phyloP scores from a whole-genome alignment of 2,113 vertebrate genomes.

The Elephantulus edwardii region DNA sequence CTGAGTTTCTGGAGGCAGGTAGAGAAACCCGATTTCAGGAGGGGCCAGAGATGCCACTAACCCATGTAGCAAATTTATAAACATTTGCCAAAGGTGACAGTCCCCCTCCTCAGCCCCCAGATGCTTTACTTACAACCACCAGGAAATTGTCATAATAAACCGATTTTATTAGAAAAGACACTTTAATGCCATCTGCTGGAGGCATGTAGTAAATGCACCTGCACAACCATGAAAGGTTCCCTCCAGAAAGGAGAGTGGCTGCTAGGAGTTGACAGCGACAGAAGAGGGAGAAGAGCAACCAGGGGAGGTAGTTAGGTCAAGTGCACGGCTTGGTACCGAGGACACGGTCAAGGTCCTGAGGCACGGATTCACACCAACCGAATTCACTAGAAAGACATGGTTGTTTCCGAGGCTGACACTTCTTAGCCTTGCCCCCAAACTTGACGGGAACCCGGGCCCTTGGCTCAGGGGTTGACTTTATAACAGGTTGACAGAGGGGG shows the following conservation, averaged over 20 bases:
- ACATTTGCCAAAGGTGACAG: neutral
- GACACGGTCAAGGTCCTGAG: slow-evolving; percentile 50
- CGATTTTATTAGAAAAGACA: slow-evolving; percentile 63
- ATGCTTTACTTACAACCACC: slow-evolving; percentile 46
- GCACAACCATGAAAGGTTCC: slow-evolving; percentile 6
- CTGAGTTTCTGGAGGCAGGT: neutral
- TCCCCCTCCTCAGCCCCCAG: slow-evolving; percentile 45
- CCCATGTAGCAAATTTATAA: neutral
- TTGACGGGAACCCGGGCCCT: neutral
- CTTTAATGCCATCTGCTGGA: slow-evolving; percentile 50
- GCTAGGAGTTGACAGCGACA: neutral
- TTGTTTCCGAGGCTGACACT: neutral
- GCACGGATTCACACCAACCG: slow-evolving; percentile 70
- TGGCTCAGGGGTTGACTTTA: neutral
- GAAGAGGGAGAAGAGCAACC: neutral
- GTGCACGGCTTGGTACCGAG: slow-evolving; percentile 52
- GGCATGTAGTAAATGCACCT: slow-evolving; percentile 32
- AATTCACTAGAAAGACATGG: slow-evolving; percentile 36
- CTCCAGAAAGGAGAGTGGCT: neutral
- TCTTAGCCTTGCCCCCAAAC: slow-evolving; percentile 10
- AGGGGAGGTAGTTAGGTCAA: slow-evolving; percentile 68
- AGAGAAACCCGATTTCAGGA: neutral
- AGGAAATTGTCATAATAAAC: slow-evolving; percentile 43
- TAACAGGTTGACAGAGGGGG: neutral
- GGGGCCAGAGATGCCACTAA: neutral